Percentiles rank a stretch among this genome's conserved stretches.
Conservation (phyloP, 2,888 invertebrate species). For the Synanthedon vespiformis region DNA sequence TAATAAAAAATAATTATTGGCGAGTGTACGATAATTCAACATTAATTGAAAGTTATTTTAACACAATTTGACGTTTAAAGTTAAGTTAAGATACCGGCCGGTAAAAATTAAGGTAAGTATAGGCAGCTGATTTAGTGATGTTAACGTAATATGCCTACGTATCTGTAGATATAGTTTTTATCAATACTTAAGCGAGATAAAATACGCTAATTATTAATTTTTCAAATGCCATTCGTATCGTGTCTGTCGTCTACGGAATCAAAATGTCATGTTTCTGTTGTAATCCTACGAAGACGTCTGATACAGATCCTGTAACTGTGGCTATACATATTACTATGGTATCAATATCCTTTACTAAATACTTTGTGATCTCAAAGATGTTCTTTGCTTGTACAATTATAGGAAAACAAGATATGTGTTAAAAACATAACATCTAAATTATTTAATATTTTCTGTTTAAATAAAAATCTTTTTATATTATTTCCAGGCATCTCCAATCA, state of each 20-base stretch:
- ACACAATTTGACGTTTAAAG: no score
- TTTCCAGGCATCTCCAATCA: slow-evolving; percentile 84
- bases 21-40: no score
- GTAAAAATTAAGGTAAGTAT: background rate
- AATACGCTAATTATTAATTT: background rate
- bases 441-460: background rate
- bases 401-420: background rate
- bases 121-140: no score
- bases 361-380: background rate
- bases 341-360: slow-evolving; percentile 4
- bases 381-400: background rate
- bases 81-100: background rate
- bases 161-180: slow-evolving; percentile 3
- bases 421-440: background rate
- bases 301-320: slow-evolving; percentile 14
- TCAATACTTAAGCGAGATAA: background rate
- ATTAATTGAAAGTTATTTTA: no score
- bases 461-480: no score
- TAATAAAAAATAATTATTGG: no score
- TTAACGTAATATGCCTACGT: no score
- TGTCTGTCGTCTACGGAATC: background rate
- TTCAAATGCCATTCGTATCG: background rate
- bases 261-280: slow-evolving; percentile 27
- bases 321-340: slow-evolving; percentile 22
- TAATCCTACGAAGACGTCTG: slow-evolving; percentile 14